Evolutionary conservation across 2,797 vertebrate species (phyloP).

Genomic region (Gouania willdenowi): DNA sequence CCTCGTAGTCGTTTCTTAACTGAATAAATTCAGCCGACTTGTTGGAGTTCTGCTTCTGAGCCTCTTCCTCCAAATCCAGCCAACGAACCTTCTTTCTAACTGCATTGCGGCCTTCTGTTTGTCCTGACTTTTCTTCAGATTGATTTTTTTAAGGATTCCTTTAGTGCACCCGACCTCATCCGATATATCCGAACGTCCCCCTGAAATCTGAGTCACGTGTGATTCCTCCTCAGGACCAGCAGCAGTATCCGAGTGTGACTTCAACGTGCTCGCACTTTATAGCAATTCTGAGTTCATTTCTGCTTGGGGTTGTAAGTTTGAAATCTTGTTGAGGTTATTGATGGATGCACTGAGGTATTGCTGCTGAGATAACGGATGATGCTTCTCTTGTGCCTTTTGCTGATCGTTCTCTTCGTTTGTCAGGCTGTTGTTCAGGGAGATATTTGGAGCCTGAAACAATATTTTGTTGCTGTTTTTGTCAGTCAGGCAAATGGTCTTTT

Average conservation of each 20-base stretch:
- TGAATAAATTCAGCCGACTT: constrained; percentile 13
- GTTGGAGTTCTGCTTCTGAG: constrained; percentile 19
- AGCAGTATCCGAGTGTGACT: constrained; percentile 25
- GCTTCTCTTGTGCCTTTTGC: constrained; percentile 25
- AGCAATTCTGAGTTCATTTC: constrained; percentile 34
- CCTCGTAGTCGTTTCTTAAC: constrained; percentile 35
- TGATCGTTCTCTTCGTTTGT: constrained; percentile 30
- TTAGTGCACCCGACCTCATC: constrained; percentile 69
- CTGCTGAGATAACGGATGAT: constrained; percentile 46
- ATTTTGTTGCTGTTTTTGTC: constrained; percentile 52
- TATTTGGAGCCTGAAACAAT: constrained; percentile 44
- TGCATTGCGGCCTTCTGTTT: constrained; percentile 53
- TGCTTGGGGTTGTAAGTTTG: constrained; percentile 34
- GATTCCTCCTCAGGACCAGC: constrained; percentile 42
- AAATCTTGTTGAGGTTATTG: constrained; percentile 53
- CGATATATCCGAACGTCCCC: constrained; percentile 21
- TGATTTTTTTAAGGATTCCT: constrained; percentile 88
- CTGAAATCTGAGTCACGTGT: constrained; percentile 32
- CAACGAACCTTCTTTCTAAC: constrained; percentile 83
- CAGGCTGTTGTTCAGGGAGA: constrained; percentile 36
- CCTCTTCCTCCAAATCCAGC: constrained; percentile 53
- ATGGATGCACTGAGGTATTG: constrained; percentile 25
- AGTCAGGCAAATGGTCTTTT: constrained; percentile 53
- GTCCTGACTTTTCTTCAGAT: constrained; percentile 45
- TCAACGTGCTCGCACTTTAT: constrained; percentile 44